A percentile compares a stretch with the other conserved stretches of the same genome.
Conservation (phyloP, 2,797 vertebrate species). For the Alfaro cultratus region DNA sequence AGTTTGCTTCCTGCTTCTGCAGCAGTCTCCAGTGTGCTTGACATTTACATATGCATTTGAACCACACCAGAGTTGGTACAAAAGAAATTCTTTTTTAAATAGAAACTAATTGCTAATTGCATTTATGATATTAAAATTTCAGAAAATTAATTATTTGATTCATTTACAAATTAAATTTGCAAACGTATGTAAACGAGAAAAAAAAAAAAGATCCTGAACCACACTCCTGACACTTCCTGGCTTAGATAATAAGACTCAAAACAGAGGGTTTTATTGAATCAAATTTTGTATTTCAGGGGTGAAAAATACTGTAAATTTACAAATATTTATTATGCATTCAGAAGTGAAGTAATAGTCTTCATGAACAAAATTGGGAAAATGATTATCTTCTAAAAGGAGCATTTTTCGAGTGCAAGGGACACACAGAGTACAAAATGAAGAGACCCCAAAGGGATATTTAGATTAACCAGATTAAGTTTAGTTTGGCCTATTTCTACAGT, state of each 20-base stretch:
- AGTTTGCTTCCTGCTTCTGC: no score
- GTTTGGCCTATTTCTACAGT: slow-evolving; percentile 2
- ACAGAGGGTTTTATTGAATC: neutral
- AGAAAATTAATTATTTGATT: neutral
- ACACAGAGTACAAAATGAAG: neutral
- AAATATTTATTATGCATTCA: neutral
- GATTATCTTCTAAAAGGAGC: neutral
- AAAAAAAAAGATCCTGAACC: neutral
- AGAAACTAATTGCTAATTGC: neutral
- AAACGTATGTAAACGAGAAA: neutral
- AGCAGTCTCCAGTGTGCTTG: no score
- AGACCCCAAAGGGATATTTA: neutral
- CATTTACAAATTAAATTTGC: neutral
- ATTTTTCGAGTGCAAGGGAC: neutral
- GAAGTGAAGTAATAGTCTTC: neutral
- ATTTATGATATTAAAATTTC: neutral
- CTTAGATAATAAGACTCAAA: neutral
- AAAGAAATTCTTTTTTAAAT: neutral
- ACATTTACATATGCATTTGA: no score
- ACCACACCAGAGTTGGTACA: neutral
- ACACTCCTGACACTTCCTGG: neutral
- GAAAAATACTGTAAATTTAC: neutral
- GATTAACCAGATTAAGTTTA: neutral
- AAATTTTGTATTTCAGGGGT: neutral
- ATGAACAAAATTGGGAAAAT: neutral